phyloP scores from a whole-genome alignment of 2,113 vertebrate species.

The Vulpes ferrilata region DNA sequence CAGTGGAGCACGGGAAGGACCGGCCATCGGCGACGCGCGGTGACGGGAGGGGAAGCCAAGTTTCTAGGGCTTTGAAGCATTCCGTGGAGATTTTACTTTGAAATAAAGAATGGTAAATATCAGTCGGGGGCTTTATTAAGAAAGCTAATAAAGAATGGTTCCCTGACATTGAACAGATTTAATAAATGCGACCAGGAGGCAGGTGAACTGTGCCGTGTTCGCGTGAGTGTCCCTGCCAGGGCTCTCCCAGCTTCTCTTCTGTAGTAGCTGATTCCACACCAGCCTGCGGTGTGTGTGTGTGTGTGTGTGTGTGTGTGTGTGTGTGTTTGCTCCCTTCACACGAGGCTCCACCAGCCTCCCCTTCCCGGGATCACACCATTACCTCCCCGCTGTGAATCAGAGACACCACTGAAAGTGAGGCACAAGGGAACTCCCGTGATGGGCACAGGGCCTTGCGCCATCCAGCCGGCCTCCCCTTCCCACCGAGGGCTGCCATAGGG shows the following conservation, averaged over 20 bases:
- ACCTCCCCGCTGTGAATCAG: accelerated
- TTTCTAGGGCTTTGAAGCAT: background rate
- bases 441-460: accelerated
- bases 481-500: background rate
- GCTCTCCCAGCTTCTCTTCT: background rate
- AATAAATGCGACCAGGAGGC: accelerated
- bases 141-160: background rate
- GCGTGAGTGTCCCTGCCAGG: accelerated
- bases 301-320: too few relatives aligned
- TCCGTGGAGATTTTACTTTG: background rate
- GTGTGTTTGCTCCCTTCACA: accelerated
- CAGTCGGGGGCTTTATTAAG: background rate
- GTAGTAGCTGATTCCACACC: accelerated
- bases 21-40: accelerated
- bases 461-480: background rate
- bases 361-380: accelerated
- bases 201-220: accelerated
- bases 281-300: too few relatives aligned
- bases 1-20: accelerated
- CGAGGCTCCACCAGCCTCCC: accelerated
- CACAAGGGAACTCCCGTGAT: accelerated
- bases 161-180: too few relatives aligned
- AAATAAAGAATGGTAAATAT: background rate
- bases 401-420: too few relatives aligned
- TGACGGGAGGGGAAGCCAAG: too few relatives aligned